Base-by-base conservation (phyloP, 2,888 invertebrate genomes). In the Dolomedes plantarius region DNA sequence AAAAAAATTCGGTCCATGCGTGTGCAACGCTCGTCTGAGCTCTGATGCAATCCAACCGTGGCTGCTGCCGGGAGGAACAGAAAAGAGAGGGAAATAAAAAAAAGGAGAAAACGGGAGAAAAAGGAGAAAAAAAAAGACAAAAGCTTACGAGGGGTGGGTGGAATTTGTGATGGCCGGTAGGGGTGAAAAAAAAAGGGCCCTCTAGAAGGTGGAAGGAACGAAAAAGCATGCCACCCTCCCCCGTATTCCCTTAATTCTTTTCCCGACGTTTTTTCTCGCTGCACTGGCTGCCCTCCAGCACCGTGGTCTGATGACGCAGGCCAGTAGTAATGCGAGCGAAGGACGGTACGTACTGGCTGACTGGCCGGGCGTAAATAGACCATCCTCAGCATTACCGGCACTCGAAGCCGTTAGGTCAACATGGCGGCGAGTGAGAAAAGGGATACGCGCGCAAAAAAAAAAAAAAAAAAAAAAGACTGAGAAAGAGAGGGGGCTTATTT, bases 281-380 rank as follows among this genome's bases (percentile, higher is more conserved):
- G 28, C 46, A 83, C 82, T 83, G 82, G 82, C 82, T 76, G 41
- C 76, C 76, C 82, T 83, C 82, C 82, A 83, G 74, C 79, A 11
- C 23, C 23, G 16, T 41, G 50, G 73, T 50, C 68, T 69, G 77
- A 16, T 69, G 69, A 41, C 65, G 65, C 28, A 41, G 69, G 77
- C 77, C 72, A 23, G 69, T 69, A 69, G 36, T 36, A n/a, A 28
- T 28, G 19, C 28, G 41, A 39, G 56, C 23, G 16, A 56, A 56
- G 56, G 56, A 56, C 28, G 41, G 69, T 36, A 69, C 31, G 65
- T 73, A 41, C 73, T 73, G 73, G 73, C 36, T 28, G 79, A 80
- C 80, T 74, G 73, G 80, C 80, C 73, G 67, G 29, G 80, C 80
- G 80, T 80, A 80, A 80, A 80, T 74, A 74, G 46, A 80, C 80